phyloP scores from a whole-genome alignment of 2,888 invertebrate genomes.

The Polydrusus pterygomalis region DNA sequence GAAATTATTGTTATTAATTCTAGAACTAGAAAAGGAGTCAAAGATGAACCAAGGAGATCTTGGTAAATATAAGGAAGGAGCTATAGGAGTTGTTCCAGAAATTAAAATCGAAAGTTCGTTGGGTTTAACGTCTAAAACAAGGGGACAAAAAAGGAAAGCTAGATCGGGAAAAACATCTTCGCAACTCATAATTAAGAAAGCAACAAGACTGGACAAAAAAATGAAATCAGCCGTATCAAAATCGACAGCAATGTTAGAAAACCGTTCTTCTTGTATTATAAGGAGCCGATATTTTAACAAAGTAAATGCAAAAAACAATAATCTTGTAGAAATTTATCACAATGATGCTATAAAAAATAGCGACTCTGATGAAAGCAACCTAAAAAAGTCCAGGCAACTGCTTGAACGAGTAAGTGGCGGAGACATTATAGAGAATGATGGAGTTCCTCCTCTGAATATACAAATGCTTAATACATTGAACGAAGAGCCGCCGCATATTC shows the following conservation, averaged over 20 bases:
- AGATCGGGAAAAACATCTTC: constrained; percentile 34
- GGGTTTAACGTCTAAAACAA: constrained; percentile 10
- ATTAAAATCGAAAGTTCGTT: constrained; percentile 36
- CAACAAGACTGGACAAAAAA: constrained; percentile 46
- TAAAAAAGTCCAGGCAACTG: constrained; percentile 53
- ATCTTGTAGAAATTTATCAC: constrained; percentile 70
- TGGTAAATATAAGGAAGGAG: not conserved
- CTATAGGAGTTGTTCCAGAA: constrained; percentile 41
- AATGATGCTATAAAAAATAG: constrained; percentile 67
- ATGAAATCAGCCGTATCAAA: constrained; percentile 18
- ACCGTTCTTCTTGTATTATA: constrained; percentile 42
- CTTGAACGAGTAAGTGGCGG: constrained; percentile 15
- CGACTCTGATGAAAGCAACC: constrained; percentile 66
- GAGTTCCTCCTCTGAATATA: constrained; percentile 57
- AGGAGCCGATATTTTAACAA: constrained; percentile 41
- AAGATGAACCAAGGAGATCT: not conserved
- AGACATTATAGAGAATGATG: constrained; percentile 18
- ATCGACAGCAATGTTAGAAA: constrained; percentile 35
- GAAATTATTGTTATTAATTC: not conserved
- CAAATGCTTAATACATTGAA: constrained; percentile 26
- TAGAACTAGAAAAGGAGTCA: not conserved
- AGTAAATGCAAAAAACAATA: constrained; percentile 56
- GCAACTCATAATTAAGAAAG: constrained; percentile 39
- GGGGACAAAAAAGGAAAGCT: constrained; percentile 38
- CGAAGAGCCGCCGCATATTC: not conserved